Evolutionary conservation across 2,888 invertebrate species (phyloP).

Genomic region (Sarcophaga carnaria): DNA sequence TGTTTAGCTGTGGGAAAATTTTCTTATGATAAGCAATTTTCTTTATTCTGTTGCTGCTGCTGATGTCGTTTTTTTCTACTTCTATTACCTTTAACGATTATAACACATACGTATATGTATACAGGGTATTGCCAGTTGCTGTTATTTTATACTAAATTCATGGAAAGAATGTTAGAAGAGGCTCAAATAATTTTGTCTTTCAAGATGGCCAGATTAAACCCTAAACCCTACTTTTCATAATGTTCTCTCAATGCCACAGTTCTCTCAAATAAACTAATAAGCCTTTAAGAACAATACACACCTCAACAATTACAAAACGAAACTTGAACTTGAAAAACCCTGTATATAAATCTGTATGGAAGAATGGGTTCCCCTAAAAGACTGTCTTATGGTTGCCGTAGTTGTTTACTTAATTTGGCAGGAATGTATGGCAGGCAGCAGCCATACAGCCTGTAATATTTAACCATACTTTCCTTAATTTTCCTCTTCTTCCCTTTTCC

Average conservation of each 20-base stretch:
- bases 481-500: constrained; percentile 1
- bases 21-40: constrained; percentile 72
- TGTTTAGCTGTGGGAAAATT: constrained; percentile 70
- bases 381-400: background rate
- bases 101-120: background rate
- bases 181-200: too few species aligned
- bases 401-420: constrained; percentile 59
- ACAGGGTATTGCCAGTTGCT: background rate
- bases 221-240: too few species aligned
- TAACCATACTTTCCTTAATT: constrained; percentile 20
- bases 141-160: too few species aligned
- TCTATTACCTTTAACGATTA: constrained; percentile 55
- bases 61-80: constrained; percentile 37
- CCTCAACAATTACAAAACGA: too few species aligned
- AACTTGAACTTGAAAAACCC: too few species aligned
- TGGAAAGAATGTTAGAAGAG: too few species aligned
- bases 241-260: too few species aligned
- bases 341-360: background rate
- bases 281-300: too few species aligned
- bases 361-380: constrained; percentile 43
- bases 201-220: too few species aligned
- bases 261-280: too few species aligned
- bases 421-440: background rate
- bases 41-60: constrained; percentile 57
- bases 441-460: constrained; percentile 8